A percentile compares a stretch with the other conserved stretches of the same genome.
Evolutionary conservation across 2,113 vertebrate genomes (phyloP).

Genomic region (Gorsachius goisagi): DNA sequence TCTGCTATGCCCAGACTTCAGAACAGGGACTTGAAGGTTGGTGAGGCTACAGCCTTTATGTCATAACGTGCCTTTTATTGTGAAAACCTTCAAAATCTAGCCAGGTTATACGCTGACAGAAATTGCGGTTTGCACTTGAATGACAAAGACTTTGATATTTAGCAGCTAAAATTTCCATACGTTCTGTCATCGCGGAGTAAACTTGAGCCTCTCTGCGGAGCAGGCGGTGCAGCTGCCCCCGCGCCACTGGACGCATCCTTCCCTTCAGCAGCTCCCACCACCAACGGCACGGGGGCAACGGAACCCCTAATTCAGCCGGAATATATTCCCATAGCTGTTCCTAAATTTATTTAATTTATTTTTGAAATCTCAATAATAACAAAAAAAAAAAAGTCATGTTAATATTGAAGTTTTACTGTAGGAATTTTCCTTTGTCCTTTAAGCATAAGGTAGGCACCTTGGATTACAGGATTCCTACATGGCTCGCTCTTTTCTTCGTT

Average conservation of each 20-base stretch:
- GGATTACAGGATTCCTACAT: not conserved
- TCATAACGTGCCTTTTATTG: constrained; percentile 33
- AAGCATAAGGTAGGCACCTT: not conserved
- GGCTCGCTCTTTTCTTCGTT: not conserved
- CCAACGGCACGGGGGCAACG: not conserved
- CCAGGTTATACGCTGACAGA: constrained; percentile 45
- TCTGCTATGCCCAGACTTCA: constrained; percentile 26
- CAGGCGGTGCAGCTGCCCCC: not conserved
- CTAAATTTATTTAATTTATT: not conserved
- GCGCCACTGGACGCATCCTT: fast-evolving
- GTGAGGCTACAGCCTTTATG: constrained; percentile 28
- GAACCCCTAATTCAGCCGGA: not conserved
- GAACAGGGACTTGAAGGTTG: constrained; percentile 25
- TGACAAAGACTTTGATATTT: constrained; percentile 53
- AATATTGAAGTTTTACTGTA: not conserved
- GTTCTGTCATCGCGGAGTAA: constrained; percentile 7
- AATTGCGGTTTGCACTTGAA: constrained; percentile 32
- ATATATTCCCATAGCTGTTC: not conserved
- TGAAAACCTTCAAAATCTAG: constrained; percentile 56
- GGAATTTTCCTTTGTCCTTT: not conserved
- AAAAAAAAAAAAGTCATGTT: not conserved
- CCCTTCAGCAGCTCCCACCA: not conserved
- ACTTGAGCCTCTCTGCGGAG: not conserved
- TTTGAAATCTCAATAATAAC: not conserved
- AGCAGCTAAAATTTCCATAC: constrained; percentile 54